Evolutionary conservation across 2,113 vertebrate genomes (phyloP), one percentile per base, ranked within the genome.

Genomic region (Heterochromis multidens): DNA sequence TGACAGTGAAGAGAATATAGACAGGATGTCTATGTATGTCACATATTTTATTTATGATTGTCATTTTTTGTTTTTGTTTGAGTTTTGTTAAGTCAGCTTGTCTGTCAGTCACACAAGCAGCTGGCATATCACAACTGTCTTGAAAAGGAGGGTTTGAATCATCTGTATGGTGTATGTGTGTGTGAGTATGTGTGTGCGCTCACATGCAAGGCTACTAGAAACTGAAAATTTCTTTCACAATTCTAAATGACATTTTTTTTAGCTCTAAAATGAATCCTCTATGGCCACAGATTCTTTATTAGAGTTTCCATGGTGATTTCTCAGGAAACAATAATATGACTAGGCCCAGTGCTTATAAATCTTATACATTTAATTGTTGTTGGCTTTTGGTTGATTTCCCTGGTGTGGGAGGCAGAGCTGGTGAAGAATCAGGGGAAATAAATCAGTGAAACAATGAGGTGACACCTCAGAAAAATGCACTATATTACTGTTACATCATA

Each of bases 361-460:
- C 89, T 86, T 86, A 84, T 93, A 87, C 90, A 87, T 91, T 89
- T 93, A 93, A 93, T 92, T 94, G 91, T 90, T 84, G 87, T 88
- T 90, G 46, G 82, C 81, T 89, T 91, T 92, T 79, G 59, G 77
- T 84, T 89, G 89, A 93, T 94, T 93, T 95, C 91, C 90, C 89
- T 3, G 37, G 79, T 83, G 90, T 63, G 37, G 77, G 59, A 25
- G 25, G 54, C 54, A 7, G 80, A 87, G 76, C 37, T 70, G 52
- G 17, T 77, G 86, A 40, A 82, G 84, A 84, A 92, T 85, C 82
- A 14, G 77, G 87, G 84, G 85, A 92, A 93, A 91, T 93, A 91
- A 94, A 92, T 93, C 88, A 87, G 80, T 61, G 78, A 84, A 91
- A 85, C 80, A 82, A 79, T 35, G 78, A 86, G 67, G 81, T 59